A percentile compares a stretch with the other conserved stretches of the same genome.
Evolutionary conservation across 2,113 vertebrate genomes (phyloP).

Genomic region (Stomatorhinus ivindoensis): DNA sequence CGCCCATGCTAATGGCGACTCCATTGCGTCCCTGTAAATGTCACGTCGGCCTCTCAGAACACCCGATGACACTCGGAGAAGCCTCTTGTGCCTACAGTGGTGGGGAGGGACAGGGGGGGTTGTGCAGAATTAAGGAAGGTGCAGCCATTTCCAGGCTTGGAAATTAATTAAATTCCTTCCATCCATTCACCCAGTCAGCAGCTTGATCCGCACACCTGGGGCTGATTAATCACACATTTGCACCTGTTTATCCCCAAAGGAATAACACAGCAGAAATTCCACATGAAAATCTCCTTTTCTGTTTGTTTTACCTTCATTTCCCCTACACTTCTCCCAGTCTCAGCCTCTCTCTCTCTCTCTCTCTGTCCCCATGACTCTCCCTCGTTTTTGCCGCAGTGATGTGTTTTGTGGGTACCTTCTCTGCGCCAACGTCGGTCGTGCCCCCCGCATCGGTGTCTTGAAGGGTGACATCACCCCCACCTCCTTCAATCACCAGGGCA

Average conservation of each 20-base stretch:
- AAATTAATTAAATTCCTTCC: background rate
- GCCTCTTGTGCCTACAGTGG: background rate
- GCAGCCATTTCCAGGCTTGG: background rate
- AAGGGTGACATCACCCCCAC: constrained; percentile 88
- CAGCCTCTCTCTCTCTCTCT: background rate
- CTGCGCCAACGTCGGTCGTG: constrained; percentile 80
- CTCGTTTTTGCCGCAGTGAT: constrained; percentile 61
- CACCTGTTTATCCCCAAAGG: background rate
- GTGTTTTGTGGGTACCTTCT: constrained; percentile 96
- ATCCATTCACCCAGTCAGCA: background rate
- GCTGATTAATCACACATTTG: background rate
- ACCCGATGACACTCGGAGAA: background rate
- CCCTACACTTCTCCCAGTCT: background rate
- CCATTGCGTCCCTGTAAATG: background rate
- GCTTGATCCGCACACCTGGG: background rate
- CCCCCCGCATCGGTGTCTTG: constrained; percentile 81
- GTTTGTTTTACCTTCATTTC: background rate
- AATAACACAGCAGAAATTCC: background rate
- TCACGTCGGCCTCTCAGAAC: background rate
- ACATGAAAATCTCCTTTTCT: background rate
- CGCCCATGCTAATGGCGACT: background rate
- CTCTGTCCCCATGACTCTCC: constrained; percentile 14
- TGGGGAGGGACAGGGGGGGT: background rate
- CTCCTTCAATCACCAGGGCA: constrained; percentile 89
- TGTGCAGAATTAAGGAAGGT: background rate